phyloP scores from a whole-genome alignment of 1,140 invertebrate species.

The Drosophila melanica region DNA sequence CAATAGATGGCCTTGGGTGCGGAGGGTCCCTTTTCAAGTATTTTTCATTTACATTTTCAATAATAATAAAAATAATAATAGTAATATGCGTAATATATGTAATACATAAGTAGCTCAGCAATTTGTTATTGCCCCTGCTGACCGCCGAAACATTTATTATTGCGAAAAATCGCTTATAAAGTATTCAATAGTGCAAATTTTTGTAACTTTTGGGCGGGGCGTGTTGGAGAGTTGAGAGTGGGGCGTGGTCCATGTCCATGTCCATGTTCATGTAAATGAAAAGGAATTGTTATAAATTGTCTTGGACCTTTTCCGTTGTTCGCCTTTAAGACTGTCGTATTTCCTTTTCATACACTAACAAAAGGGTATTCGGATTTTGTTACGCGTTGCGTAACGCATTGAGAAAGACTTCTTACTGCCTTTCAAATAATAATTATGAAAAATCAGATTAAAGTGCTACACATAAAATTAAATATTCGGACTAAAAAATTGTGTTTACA shows the following conservation, averaged over 20 bases:
- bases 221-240: neutral
- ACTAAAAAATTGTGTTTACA: too few relatives aligned
- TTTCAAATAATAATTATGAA: too few relatives aligned
- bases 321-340: conserved; percentile 10
- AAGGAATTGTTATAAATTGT: conserved; percentile 64
- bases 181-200: conserved; percentile 54
- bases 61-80: conserved; percentile 35
- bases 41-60: conserved; percentile 44
- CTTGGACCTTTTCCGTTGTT: conserved; percentile 40
- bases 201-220: neutral
- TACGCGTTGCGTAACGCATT: too few relatives aligned
- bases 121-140: conserved; percentile 44
- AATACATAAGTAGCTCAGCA: conserved; percentile 28
- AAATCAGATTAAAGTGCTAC: too few relatives aligned
- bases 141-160: conserved; percentile 46
- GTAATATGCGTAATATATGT: conserved; percentile 20
- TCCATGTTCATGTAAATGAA: conserved; percentile 48
- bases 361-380: neutral
- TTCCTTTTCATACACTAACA: neutral
- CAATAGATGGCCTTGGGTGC: conserved; percentile 27
- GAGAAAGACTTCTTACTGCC: too few relatives aligned
- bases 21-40: conserved; percentile 10
- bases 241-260: conserved; percentile 36
- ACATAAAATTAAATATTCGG: neutral
- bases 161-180: conserved; percentile 53